Evolutionary conservation across 2,113 vertebrate species (phyloP), one percentile per base, ranked within the genome.

Genomic region (Gorsachius goisagi): DNA sequence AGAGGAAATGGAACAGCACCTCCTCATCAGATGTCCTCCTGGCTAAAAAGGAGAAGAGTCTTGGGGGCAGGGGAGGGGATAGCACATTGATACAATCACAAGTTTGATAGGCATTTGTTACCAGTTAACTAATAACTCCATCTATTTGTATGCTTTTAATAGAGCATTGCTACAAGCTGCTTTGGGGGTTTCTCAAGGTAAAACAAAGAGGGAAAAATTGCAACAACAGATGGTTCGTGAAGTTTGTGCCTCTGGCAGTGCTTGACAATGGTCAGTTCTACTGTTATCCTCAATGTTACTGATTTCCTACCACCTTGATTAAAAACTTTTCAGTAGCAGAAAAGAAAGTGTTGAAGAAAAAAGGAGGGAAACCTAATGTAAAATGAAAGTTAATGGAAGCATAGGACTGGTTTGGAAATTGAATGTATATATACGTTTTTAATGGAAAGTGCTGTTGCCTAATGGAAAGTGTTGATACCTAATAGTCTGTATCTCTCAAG

Each of bases 1-100:
- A 85, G 67, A 80, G 93, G 95, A 94, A 96, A 72, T 93, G 88
- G 92, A 95, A 90, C n/a, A 49, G 68, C 79, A 80, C n/a, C 75
- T 92, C 72, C n/a, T 69, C 60, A 9, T 95, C 72, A 94, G 90
- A 85, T 73, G 55, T 80, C 24, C 19, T 76, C 23, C 69, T 52
- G 49, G 22, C 64, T 88, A 4, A 50, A 68, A 27, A 69, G 22
- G 33, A 82, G 59, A 85, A 17, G 41, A 47, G 80, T 22, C 47
- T 49, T 22, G 55, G 30, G 26, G 27, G 30, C 45, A 11, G 22
- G 6, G 9, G 37, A 22, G n/a, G 22, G 52, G 53, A 11, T 60
- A 39, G 17, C 22, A 55, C n/a, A 24, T 35, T 32, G 41, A 66
- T 39, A 28, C 30, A 78, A 33, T 83, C n/a, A 19, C 26, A n/a